Evolutionary conservation across 2,113 vertebrate species (phyloP).

Genomic region (Fukomys damarensis): DNA sequence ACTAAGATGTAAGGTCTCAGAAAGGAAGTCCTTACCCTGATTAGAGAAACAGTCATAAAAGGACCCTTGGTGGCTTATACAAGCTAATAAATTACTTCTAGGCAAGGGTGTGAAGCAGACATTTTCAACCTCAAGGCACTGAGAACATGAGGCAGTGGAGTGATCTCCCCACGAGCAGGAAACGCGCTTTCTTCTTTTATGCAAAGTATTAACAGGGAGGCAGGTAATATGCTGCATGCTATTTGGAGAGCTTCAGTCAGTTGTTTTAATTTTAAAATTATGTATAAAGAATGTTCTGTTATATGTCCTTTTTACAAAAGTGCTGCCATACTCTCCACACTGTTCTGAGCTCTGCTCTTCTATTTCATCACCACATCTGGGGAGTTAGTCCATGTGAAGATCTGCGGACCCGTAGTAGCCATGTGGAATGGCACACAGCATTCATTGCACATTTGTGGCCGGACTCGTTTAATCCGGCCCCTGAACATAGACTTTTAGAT

Average conservation of each 20-base stretch:
- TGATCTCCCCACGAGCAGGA: background rate
- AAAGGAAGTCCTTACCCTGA: background rate
- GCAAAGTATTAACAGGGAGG: background rate
- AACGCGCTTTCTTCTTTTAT: background rate
- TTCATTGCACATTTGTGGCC: background rate
- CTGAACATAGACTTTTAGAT: background rate
- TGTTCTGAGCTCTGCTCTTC: background rate
- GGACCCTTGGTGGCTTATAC: background rate
- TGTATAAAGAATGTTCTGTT: background rate
- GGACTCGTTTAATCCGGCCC: background rate
- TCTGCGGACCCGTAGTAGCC: background rate
- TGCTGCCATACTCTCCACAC: background rate
- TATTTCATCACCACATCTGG: background rate
- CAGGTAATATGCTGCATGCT: background rate
- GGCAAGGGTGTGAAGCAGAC: background rate
- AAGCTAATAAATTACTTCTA: background rate
- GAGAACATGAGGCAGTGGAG: background rate
- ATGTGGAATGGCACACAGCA: background rate
- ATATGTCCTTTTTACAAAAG: background rate
- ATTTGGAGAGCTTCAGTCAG: background rate
- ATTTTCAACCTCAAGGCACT: background rate
- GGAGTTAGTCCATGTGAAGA: background rate
- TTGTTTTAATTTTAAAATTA: slow-evolving; percentile 22
- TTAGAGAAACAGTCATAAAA: background rate
- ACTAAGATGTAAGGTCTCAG: background rate